Percentiles rank a stretch among this genome's conserved stretches.
phyloP scores from a whole-genome alignment of 2,888 invertebrate genomes.

The Euphydryas editha region DNA sequence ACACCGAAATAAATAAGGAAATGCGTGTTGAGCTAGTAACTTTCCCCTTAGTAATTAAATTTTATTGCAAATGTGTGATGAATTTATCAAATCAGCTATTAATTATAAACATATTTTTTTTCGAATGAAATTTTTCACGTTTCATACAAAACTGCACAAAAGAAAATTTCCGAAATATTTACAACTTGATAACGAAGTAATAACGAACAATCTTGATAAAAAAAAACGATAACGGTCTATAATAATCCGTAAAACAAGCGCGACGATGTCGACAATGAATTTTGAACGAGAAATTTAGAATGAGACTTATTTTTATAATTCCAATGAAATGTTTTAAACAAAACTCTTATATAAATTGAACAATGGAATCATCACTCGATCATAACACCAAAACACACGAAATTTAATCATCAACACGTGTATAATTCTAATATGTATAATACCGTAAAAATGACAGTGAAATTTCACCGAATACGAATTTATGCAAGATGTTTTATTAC shows the following conservation, averaged over 20 bases:
- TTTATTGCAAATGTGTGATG: background rate
- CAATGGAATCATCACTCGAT: constrained; percentile 33
- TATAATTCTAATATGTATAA: constrained; percentile 9
- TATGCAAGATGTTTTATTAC: constrained; percentile 37
- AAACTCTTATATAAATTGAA: constrained; percentile 48
- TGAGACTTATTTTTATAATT: constrained; percentile 23
- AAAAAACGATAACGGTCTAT: constrained; percentile 56
- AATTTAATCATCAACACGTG: constrained; percentile 16
- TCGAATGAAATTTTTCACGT: background rate
- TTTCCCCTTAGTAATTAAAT: background rate
- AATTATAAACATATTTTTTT: too few relatives aligned
- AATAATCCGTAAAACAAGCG: constrained; percentile 35
- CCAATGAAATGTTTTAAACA: constrained; percentile 49
- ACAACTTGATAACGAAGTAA: constrained; percentile 50
- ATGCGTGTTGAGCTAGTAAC: constrained; percentile 22
- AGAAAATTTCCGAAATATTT: constrained; percentile 30
- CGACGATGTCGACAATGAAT: constrained; percentile 33
- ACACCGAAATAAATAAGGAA: constrained; percentile 23
- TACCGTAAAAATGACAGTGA: constrained; percentile 22
- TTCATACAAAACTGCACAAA: background rate
- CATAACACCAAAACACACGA: constrained; percentile 13
- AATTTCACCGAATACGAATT: constrained; percentile 42
- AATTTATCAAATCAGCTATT: background rate
- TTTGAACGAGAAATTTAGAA: constrained; percentile 46
- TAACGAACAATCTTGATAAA: constrained; percentile 37